Evolutionary conservation across 2,888 invertebrate species (phyloP), one percentile per base, ranked within the genome.

Genomic region (Melipona beecheii): DNA sequence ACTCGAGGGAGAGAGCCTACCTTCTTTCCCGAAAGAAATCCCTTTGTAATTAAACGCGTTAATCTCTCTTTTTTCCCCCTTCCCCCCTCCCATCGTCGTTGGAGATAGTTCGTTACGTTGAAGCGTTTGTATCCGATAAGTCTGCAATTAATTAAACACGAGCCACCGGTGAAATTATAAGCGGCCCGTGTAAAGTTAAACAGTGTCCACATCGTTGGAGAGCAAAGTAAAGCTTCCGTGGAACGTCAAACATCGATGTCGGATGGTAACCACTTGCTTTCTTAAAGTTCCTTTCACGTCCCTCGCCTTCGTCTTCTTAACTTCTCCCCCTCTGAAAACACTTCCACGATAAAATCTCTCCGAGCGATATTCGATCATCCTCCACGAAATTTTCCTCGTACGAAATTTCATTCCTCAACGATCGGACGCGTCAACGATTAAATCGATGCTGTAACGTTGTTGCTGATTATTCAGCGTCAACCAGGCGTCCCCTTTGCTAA

Each of bases 141-240:
- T 64, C 31, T 11, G 31, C 65, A 78, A 84, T 81, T 85, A 85
- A 81, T 85, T 85, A 84, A 75, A 54, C 75, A 71, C 60, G 21
- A 54, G 73, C 69, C 73, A 70, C 78, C 52, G 43, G 52, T 36
- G 71, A 68, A 75, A 78, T 72, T 74, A 77, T 62, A 75, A 82
- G 31, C 75, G 73, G 43, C 5, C 24, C 17, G 54, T 60, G 62
- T 62, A 77, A 65, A 77, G 76, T 84, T 62, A 71, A 74, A 71
- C 66, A 74, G 52, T 27, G 68, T 83, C 54, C 43, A 69, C 68
- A 36, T 68, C 56, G 70, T 52, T 76, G 50, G 27, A 81, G 71
- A 62, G 83, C 52, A 73, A 81, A 24, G 60, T 24, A 72, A 76
- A 75, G 52, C 65, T 56, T 60, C 52, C 19, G 17, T 60, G 19